phyloP scores from a whole-genome alignment of 2,888 invertebrate species.

The Muschampia plurimacula region DNA sequence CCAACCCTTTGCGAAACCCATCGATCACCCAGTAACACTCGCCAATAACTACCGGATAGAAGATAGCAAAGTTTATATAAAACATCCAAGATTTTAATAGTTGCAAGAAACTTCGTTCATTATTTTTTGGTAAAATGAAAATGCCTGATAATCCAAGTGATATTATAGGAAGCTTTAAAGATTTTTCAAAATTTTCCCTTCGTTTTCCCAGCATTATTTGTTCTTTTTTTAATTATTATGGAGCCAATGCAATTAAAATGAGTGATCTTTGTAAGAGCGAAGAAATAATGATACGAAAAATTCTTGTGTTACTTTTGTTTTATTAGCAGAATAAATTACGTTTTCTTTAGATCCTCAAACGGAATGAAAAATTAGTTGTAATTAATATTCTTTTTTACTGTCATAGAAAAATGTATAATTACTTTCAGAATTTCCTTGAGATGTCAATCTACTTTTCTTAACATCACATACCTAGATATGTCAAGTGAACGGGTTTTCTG shows the following conservation, averaged over 20 bases:
- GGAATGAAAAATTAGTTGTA: neutral
- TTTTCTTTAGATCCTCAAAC: conserved; percentile 3
- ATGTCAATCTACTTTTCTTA: neutral
- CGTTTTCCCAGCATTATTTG: neutral
- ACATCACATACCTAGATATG: neutral
- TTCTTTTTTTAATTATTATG: neutral
- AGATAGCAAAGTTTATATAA: neutral
- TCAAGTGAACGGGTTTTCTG: neutral
- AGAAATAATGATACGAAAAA: neutral
- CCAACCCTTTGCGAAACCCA: neutral
- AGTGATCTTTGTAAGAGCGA: neutral
- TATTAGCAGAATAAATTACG: neutral
- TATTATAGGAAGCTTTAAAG: neutral
- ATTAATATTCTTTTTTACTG: conserved; percentile 6
- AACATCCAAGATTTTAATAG: neutral
- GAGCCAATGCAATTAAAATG: neutral
- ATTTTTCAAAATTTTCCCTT: neutral
- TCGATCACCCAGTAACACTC: neutral
- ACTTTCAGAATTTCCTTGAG: neutral
- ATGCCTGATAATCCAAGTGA: neutral
- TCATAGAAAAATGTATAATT: neutral
- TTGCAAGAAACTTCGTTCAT: neutral
- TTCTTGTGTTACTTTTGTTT: neutral
- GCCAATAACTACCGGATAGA: neutral
- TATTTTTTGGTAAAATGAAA: neutral